Percentiles rank a stretch among this genome's conserved stretches.
Evolutionary conservation across 2,113 vertebrate genomes (phyloP).

Genomic region (Cheirogaleus medius): DNA sequence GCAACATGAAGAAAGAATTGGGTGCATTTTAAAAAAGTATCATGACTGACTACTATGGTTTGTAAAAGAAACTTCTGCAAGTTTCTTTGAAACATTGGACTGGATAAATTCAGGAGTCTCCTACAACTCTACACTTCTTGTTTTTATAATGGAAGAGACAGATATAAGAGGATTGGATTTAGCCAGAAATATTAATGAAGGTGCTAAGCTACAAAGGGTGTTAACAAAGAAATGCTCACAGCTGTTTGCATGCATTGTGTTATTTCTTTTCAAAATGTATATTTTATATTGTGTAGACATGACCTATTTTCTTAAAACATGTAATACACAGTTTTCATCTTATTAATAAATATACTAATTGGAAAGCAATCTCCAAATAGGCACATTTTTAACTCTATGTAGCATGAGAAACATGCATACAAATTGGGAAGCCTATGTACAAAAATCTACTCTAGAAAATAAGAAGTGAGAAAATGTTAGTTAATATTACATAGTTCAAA

Average conservation of each 20-base stretch:
- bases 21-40: background rate
- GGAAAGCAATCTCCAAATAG: background rate
- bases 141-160: background rate
- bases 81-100: background rate
- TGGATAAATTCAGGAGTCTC: background rate
- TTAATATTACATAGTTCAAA: background rate
- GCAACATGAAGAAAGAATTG: background rate
- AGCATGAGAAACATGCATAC: background rate
- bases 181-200: background rate
- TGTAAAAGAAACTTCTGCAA: background rate
- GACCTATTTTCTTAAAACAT: background rate
- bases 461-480: background rate
- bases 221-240: background rate
- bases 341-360: background rate
- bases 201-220: background rate
- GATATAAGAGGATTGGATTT: background rate
- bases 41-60: background rate
- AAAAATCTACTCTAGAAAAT: background rate
- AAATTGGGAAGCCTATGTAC: background rate
- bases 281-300: background rate
- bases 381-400: background rate
- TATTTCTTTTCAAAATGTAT: background rate
- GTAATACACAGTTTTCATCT: background rate
- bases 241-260: background rate
- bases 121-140: background rate